Evolutionary conservation across 2,888 invertebrate genomes (phyloP), one percentile per base, ranked within the genome.

Genomic region (Nomada fucata): DNA sequence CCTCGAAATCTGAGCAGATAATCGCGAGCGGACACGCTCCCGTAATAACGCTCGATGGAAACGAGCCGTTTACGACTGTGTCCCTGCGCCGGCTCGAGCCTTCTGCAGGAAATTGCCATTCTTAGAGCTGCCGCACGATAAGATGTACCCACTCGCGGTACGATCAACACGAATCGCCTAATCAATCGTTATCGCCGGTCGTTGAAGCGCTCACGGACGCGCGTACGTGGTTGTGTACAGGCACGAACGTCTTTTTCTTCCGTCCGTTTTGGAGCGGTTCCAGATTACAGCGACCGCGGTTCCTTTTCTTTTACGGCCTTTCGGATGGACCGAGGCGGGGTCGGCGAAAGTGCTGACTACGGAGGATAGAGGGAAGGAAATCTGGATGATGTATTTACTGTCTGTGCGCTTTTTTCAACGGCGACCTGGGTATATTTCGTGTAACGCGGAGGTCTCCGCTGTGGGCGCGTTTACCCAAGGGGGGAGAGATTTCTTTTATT

Each of bases 51-150:
- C 20, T 50, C 64, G n/a, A 20, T 10, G 15, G 20, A 50, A 59
- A 67, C 57, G 63, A 59, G 70, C 44, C 70, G 52, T 60, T 76
- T 79, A 74, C 63, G 60, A 57, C 44, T 18, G 55, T 26, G 52
- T 67, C 50, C 52, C 59, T 77, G 11, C 23, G 72, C 20, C 47
- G 23, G 65, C n/a, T 23, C 20, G 23, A 73, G 47, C 44, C 29
- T 77, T n/a, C n/a, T n/a, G 50, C 73, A 77, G 77, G 73, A 67
- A 77, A 77, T 67, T 53, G 73, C 53, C 44, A 11, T 73, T 71
- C 52, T 26, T 61, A 29, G 20, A 69, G 59, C 47, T 7, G 23
- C 15, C 18, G 7, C 23, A 1, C 70, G 76, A 70, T 76, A 70
- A 70, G 63, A 71, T 71, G 64, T 64, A 64, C 50, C 55, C 23